Evolutionary conservation across 2,888 invertebrate genomes (phyloP), one percentile per base, ranked within the genome.

Genomic region (Diarsia brunnea): DNA sequence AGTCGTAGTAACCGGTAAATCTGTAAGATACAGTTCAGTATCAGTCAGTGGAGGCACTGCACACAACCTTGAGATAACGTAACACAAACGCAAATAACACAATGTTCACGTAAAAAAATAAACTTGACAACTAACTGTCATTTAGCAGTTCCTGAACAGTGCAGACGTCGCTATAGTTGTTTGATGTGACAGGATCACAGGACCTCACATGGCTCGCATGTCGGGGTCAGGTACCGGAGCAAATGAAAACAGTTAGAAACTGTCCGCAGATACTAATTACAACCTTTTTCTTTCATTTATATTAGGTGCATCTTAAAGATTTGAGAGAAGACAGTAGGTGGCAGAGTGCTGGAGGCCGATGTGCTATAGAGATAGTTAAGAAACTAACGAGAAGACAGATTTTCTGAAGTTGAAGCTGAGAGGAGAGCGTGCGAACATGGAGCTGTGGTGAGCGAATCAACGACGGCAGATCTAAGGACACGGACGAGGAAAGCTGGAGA

Each of bases 31-130:
- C 53, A 69, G 70, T 63, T 60, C 21, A 67, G 27, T 69, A 31
- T 65, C 61, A 60, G 61, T 72, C 68, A 58, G 55, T 55, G 72
- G 70, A 60, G 68, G 63, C 58, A 55, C 55, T 51, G 61, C 66
- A 27, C 43, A 66, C 55, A 85, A 83, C 88, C 88, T 89, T 86
- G 89, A 91, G 91, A 91, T 93, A 92, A 88, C 86, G 79, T 86
- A 82, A 91, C 88, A 81, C 88, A 73, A 83, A 84, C 70, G 88
- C 89, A 92, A 92, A 92, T 87, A 92, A 69, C 60, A 78, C 38
- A 73, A 79, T 67, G 75, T 79, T 77, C 81, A 73, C 75, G 75
- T 64, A 79, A 86, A 84, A 84, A 78, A 81, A 67, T 66, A 73
- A 64, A 79, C 67, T 73, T 76, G 65, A 78, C 82, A 80, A 76